A percentile compares a stretch with the other conserved stretches of the same genome.
These are phyloP conservation scores for Dendrolimus pini DNA, from an alignment of 2,888 invertebrate species.

Conservation along the genomic window DNA sequence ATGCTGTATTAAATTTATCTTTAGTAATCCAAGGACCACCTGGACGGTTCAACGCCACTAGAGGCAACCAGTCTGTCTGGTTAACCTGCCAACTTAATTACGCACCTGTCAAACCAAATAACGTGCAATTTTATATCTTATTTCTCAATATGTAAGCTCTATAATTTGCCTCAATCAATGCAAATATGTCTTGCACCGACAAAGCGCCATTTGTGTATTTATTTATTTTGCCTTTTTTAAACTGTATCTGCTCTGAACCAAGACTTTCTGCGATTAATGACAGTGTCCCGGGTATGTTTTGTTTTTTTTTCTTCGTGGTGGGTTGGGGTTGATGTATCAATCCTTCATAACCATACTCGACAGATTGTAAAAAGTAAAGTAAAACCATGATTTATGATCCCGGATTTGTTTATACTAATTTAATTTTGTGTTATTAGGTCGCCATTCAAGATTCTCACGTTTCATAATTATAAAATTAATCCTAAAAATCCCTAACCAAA, in stretches of 20 bases:
- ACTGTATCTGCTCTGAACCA: conserved; percentile 46
- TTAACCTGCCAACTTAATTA: conserved; percentile 55
- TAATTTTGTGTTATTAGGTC: too few species aligned
- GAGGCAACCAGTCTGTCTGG: conserved; percentile 59
- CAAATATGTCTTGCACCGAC: conserved; percentile 40
- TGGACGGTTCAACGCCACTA: conserved; percentile 70
- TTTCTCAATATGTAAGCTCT: conserved; percentile 27
- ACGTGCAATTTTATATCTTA: conserved; percentile 50
- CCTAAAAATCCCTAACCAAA: too few species aligned
- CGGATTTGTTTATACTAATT: too few species aligned
- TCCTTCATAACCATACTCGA: conserved; percentile 3
- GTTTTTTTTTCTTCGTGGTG: conserved; percentile 31
- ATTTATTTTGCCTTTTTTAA: conserved; percentile 50
- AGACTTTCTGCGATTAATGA: conserved; percentile 51
- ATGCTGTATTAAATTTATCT: conserved; percentile 65
- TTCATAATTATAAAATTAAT: too few species aligned
- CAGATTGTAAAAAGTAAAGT: too few species aligned
- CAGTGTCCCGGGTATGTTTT: conserved; percentile 32
- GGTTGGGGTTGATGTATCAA: conserved; percentile 32
- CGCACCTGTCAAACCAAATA: conserved; percentile 47
- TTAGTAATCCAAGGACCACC: conserved; percentile 69
- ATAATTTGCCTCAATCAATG: conserved; percentile 22
- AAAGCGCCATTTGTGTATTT: conserved; percentile 57
- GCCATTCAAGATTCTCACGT: too few species aligned
- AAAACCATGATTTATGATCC: too few species aligned